Percentiles rank a stretch among this genome's conserved stretches.
phyloP scores from a whole-genome alignment of 2,888 invertebrate species.

The Allygus modestus region DNA sequence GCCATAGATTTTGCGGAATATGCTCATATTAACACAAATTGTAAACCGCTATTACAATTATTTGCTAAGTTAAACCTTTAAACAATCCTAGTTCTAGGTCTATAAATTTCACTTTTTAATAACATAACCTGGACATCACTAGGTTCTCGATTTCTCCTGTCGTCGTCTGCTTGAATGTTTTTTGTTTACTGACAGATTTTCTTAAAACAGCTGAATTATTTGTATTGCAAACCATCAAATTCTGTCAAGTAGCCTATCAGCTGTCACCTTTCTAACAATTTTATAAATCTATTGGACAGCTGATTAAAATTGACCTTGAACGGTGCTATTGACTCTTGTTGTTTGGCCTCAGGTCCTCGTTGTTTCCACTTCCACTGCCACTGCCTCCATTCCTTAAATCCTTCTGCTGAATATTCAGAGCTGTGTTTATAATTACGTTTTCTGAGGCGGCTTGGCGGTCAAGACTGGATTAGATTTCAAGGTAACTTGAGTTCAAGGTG shows the following conservation, averaged over 20 bases:
- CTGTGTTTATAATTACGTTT: conserved; percentile 6
- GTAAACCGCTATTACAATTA: background rate
- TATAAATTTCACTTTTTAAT: background rate
- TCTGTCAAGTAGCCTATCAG: too few species aligned
- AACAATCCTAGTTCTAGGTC: too few species aligned
- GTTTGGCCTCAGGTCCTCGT: background rate
- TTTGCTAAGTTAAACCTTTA: background rate
- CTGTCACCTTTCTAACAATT: background rate
- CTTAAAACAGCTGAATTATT: too few species aligned
- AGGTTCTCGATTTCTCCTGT: background rate
- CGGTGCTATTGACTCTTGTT: conserved; percentile 29
- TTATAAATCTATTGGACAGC: background rate
- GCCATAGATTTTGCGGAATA: background rate
- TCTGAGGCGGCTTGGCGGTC: background rate
- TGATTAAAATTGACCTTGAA: conserved; percentile 38
- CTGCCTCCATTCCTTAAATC: background rate
- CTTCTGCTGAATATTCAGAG: background rate
- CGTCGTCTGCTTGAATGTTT: background rate
- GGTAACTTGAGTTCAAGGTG: conserved; percentile 2
- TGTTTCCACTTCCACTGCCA: background rate
- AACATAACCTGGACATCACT: background rate
- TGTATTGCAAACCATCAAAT: too few species aligned
- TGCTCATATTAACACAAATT: background rate
- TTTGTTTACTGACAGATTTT: background rate
- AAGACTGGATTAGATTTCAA: background rate